Base-by-base conservation (phyloP, 2,888 invertebrate species). In the Eugnorisma glareosa region DNA sequence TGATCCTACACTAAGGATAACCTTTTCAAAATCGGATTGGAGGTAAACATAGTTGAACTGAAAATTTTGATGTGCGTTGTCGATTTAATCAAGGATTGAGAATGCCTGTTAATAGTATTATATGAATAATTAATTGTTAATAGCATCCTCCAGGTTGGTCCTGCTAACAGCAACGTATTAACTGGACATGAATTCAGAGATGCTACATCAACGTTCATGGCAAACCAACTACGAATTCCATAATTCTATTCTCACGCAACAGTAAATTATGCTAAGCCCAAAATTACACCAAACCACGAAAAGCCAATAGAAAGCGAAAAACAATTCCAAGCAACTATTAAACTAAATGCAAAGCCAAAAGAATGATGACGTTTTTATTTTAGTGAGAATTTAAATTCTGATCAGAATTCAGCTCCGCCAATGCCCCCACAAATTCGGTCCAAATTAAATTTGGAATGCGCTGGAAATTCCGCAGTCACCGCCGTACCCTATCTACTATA, bases 381-480 rank as follows among this genome's bases (percentile, higher is more conserved):
- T 48, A 40, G n/a, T 72, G 11, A 71, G 40, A 74, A 83, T 83
- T 78, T 59, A 67, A 86, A 84, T 86, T 86, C 86, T 70, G 81
- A 88, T 86, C 88, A 82, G 74, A 84, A 86, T 84, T 64, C 74
- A 78, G 76, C 85, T 77, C 85, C 77, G 74, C 81, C 59, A 80
- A 84, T 79, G 85, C 78, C 81, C 74, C 84, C 77, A 80, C 86
- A 88, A 86, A 84, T 88, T 87, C 75, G 79, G 75, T 88, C 72
- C 54, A 88, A 86, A 86, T 86, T 87, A 78, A 84, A 87, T 88
- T 87, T 85, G 79, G 89, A 73, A 85, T 88, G 87, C 87, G 82
- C 79, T 81, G 70, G 54, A 82, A 86, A 87, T 77, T 74, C 70
- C 61, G 69, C 67, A 67, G 75, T 75, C 78, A 72, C 84, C 80